Evolutionary conservation across 2,113 vertebrate species (phyloP), one percentile per base, ranked within the genome.

Genomic region (Psophia crepitans): DNA sequence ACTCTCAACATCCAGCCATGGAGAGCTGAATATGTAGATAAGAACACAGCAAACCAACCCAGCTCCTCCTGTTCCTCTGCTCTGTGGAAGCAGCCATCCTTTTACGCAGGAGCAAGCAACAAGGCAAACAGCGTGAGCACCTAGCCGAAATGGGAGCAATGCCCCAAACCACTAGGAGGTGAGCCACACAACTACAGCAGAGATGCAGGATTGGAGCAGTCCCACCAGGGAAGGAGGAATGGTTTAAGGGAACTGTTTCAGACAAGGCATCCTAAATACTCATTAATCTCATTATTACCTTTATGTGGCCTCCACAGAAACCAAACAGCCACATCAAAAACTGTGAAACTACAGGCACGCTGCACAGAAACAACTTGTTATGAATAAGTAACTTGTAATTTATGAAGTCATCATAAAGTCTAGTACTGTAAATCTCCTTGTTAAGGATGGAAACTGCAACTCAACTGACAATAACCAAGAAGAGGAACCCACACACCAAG

Each of bases 1-100:
- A 58, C 30, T 35, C 43, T 54, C 60, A 41, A 28, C 30, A 54
- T 7, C 58, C 14, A 35, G 21, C 18, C 37, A n/a, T 0, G 0
- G 5, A 53, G 51, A 66, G 22, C 14, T 18, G 12, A 71, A 37
- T 11, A 58, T 0, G 0, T 0, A 1, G 35, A 43, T 6, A 39
- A 68, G 70, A 61, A 61, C 10, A 35, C 3, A 7, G 46, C 48
- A 58, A 78, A 78, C 9, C 9, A 78, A 9, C 23, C 4, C n/a
- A 48, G 14, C 37, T 73, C 28, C 18, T 46, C 41, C 44, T 14
- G n/a, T 32, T 56, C 28, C 18, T 27, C 54, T 28, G 33, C 61
- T 69, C 63, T 1, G 0, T 37, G 37, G 17, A 58, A 79, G 71
- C 0, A 65, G 27, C 37, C 2, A 0, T 18, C 30, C 53, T 82